Base-by-base conservation (phyloP, 2,113 vertebrate genomes). In the Stegastes partitus region DNA sequence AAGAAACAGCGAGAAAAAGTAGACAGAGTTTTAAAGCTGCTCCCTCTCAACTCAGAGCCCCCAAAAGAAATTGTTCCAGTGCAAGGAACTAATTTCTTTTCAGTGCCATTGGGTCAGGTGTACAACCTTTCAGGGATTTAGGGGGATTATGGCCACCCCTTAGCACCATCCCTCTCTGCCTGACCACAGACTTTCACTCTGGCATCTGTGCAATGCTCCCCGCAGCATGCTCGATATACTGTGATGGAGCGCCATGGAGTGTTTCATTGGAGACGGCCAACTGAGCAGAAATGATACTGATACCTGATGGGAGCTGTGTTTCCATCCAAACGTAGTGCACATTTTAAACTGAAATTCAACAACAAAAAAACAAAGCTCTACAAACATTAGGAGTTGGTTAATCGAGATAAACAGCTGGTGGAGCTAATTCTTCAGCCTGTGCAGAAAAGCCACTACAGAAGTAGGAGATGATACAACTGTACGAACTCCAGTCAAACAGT, bases 51-150 rank as follows among this genome's bases (percentile, higher is more conserved):
- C 81, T 87, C 53, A 68, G 77, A 80, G 69, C 53, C 70, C 56
- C 85, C 62, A n/a, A 49, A 74, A 83, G 77, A 92, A 88, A 90
- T 87, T 12, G 73, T 78, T 84, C 76, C 47, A 70, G 77, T 64
- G 70, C 25, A 73, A 87, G 81, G 84, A 93, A 86, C 87, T 92
- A 51, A 93, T 92, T 92, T 92, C 77, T 89, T 83, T 88, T 87
- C 64, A 73, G 81, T 84, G 84, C 76, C 89, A 84, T 59, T 77
- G 80, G 90, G 93, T 92, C 91, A 93, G 82, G 68, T 79, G 83
- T 77, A 71, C 74, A 86, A 87, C 79, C 87, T 89, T 81, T 85
- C 21, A 71, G 59, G 87, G 90, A 93, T 90, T 91, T 89, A 59
- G 72, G 53, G 47, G 88, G 92, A 93, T 92, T 93, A 92, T 50